Percentiles rank a stretch among this genome's conserved stretches.
phyloP scores from a whole-genome alignment of 2,888 invertebrate genomes.

The Perizoma flavofasciatum region DNA sequence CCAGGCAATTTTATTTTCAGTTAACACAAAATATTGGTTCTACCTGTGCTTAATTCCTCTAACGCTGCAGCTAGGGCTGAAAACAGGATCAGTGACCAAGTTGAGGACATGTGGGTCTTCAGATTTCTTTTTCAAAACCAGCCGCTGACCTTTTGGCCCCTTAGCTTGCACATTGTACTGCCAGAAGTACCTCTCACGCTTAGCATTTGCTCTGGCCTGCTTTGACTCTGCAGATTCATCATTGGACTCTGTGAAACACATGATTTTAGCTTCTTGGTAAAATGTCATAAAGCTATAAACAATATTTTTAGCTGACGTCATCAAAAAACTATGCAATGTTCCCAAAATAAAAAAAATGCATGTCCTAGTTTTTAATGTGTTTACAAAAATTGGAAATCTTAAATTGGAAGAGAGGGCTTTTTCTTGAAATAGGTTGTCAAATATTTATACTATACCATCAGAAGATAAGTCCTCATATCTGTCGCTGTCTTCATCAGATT shows the following conservation, averaged over 20 bases:
- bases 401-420: background rate
- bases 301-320: no score
- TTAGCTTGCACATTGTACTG: slow-evolving; percentile 99
- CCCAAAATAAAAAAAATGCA: no score
- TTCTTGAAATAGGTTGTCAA: background rate
- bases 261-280: no score
- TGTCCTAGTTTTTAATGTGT: no score
- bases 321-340: no score
- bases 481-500: slow-evolving; percentile 93
- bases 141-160: slow-evolving; percentile 97
- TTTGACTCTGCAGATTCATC: slow-evolving; percentile 84
- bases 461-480: slow-evolving; percentile 94
- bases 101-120: slow-evolving; percentile 96
- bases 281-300: no score
- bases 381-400: no score
- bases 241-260: slow-evolving; percentile 83
- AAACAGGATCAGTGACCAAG: slow-evolving; percentile 97
- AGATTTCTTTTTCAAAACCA: slow-evolving; percentile 92
- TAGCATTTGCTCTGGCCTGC: slow-evolving; percentile 73
- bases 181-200: slow-evolving; percentile 97
- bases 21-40: background rate
- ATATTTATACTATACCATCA: slow-evolving; percentile 81
- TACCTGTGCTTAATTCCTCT: slow-evolving; percentile 95
- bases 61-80: slow-evolving; percentile 95
- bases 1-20: background rate